Evolutionary conservation across 2,888 invertebrate species (phyloP), one percentile per base, ranked within the genome.

Genomic region (Athripsodes cinereus): DNA sequence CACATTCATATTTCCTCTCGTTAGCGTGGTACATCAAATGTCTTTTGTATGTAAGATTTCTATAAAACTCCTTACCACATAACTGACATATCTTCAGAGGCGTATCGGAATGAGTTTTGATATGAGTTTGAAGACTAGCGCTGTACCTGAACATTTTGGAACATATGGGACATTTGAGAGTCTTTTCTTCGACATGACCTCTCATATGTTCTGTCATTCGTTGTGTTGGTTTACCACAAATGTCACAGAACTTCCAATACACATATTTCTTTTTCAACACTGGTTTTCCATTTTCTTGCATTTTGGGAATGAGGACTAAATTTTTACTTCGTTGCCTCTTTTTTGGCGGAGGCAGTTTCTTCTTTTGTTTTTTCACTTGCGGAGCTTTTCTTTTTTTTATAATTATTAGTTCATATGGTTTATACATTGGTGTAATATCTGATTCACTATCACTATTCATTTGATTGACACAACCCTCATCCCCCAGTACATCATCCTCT

Each of bases 1-100:
- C 74, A 58, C 81, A 81, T 5, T 71, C 73, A 64, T 72, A 76
- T 48, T 76, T 78, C 64, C 78, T 73, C 64, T 80, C 78, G 56
- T 80, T 80, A 1, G 78, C 79, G 66, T 81, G 81, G 60, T 78
- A 79, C 1, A 76, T 73, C 59, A 72, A 75, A 62, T 82, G 82
- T 21, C 78, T 70, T 19, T 74, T 70, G 52, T 81, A 77, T 64
- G 79, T 78, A 2, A 78, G 75, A 50, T 78, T 65, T 16, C 79
- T 72, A 61, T 77, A 77, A 66, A 81, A 81, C 1, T 76, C 74
- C 64, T 79, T 80, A 1, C 79, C 80, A 66, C 82, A 73, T 8
- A 68, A 53, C 53, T 79, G 78, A 62, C 82, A 82, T 0, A 75
- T 77, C 63, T 79, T 79, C 65, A 71, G 71, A 53, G 79, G 78